Evolutionary conservation across 2,797 vertebrate genomes (phyloP).

Genomic region (Dryobates pubescens): DNA sequence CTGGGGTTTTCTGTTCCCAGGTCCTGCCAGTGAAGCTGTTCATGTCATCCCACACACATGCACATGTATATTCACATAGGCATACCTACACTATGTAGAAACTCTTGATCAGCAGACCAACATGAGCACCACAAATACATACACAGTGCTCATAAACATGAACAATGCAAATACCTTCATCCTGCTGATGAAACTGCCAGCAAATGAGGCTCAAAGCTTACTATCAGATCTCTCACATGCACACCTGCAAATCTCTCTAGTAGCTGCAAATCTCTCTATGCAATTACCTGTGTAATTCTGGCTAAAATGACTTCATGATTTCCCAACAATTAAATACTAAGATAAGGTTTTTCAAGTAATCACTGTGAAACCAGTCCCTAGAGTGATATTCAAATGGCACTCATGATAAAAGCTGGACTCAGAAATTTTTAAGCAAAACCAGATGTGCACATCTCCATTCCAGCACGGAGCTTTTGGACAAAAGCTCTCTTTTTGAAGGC

Average conservation of each 20-base stretch:
- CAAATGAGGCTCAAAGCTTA: not conserved
- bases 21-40: not conserved
- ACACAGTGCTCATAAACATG: not conserved
- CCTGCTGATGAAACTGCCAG: not conserved
- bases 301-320: not conserved
- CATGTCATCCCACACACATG: not conserved
- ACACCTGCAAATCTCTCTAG: not conserved
- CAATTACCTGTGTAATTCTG: too few species aligned
- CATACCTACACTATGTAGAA: not conserved
- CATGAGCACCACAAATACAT: not conserved
- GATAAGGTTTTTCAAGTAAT: not conserved
- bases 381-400: not conserved
- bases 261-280: not conserved
- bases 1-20: not conserved
- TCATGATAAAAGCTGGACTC: not conserved
- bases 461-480: not conserved
- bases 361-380: not conserved
- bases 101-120: too few species aligned
- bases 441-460: not conserved
- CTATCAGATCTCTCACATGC: not conserved
- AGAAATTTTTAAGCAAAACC: not conserved
- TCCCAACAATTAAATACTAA: not conserved
- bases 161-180: not conserved
- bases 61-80: fast-evolving
- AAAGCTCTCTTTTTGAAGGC: not conserved